A percentile compares a stretch with the other conserved stretches of the same genome.
Evolutionary conservation across 2,113 vertebrate species (phyloP).

Genomic region (Neoarius graeffei): DNA sequence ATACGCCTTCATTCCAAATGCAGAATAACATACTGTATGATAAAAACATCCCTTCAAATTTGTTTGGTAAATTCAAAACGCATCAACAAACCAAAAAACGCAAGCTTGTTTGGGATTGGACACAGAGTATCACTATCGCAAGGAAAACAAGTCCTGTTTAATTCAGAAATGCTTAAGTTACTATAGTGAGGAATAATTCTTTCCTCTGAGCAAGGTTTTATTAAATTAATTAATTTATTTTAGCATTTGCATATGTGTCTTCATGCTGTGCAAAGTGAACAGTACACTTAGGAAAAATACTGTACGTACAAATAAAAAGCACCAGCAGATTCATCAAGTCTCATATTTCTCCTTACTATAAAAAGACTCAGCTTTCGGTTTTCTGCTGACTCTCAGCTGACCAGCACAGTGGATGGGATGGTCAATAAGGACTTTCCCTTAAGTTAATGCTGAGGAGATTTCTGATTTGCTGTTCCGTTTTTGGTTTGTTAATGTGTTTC

Average conservation of each 20-base stretch:
- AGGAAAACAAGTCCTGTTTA: not conserved
- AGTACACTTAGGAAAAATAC: not conserved
- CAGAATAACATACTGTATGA: not conserved
- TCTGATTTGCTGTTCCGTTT: not conserved
- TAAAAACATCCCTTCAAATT: slow-evolving; percentile 63
- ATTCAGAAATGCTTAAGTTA: not conserved
- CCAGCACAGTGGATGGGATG: not conserved
- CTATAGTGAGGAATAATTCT: not conserved
- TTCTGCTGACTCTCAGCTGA: not conserved
- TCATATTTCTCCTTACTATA: not conserved
- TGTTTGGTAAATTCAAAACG: slow-evolving; percentile 19
- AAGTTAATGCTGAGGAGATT: not conserved
- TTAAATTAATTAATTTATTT: no score
- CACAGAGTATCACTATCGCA: not conserved
- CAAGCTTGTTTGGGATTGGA: not conserved
- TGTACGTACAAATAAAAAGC: not conserved
- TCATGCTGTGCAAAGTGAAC: not conserved
- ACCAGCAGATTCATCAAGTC: not conserved
- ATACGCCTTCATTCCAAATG: slow-evolving; percentile 1
- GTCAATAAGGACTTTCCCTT: not conserved
- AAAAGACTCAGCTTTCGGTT: not conserved
- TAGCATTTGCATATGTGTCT: not conserved
- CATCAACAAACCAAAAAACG: not conserved
- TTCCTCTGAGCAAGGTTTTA: not conserved
- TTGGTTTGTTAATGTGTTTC: not conserved